Evolutionary conservation across 2,888 invertebrate genomes (phyloP).

Genomic region (Caenorhabditis sp.): DNA sequence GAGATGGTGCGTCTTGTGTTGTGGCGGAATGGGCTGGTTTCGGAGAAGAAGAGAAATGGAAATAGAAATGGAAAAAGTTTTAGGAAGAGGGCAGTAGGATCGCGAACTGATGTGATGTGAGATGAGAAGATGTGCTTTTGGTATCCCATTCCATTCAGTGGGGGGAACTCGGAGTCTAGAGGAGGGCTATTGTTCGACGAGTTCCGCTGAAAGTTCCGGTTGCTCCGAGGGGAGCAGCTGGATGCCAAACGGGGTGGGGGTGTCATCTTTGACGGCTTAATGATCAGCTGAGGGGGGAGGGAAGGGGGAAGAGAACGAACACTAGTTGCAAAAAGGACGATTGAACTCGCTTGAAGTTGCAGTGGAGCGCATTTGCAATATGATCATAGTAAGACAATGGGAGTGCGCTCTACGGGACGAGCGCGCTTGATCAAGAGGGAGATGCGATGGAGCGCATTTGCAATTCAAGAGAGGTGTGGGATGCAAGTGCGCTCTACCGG

Average conservation of each 20-base stretch:
- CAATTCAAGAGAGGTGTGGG: too few species aligned
- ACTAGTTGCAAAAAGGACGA: too few species aligned
- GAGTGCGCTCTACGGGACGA: too few species aligned
- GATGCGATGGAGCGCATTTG: too few species aligned
- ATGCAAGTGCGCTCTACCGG: not conserved
- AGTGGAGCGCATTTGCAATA: too few species aligned
- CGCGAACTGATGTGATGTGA: not conserved
- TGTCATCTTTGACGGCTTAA: slow-evolving; percentile 42
- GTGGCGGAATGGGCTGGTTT: slow-evolving; percentile 12
- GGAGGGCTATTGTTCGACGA: slow-evolving; percentile 52
- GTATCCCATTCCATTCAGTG: too few species aligned
- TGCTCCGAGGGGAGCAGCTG: slow-evolving; percentile 28
- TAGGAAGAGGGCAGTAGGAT: too few species aligned
- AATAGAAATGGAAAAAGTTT: slow-evolving; percentile 8
- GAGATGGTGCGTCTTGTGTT: slow-evolving; percentile 44
- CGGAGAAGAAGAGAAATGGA: slow-evolving; percentile 48
- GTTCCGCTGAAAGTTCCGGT: slow-evolving; percentile 63
- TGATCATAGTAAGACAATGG: too few species aligned
- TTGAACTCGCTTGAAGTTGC: not conserved
- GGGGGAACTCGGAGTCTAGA: slow-evolving; percentile 10
- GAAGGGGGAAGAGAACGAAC: not conserved
- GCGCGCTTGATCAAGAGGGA: too few species aligned
- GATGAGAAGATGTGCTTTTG: too few species aligned
- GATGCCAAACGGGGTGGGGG: slow-evolving; percentile 18
- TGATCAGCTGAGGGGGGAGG: slow-evolving; percentile 5